Conservation (phyloP, 2,888 invertebrate genomes). For the Ophion obscuratus region DNA sequence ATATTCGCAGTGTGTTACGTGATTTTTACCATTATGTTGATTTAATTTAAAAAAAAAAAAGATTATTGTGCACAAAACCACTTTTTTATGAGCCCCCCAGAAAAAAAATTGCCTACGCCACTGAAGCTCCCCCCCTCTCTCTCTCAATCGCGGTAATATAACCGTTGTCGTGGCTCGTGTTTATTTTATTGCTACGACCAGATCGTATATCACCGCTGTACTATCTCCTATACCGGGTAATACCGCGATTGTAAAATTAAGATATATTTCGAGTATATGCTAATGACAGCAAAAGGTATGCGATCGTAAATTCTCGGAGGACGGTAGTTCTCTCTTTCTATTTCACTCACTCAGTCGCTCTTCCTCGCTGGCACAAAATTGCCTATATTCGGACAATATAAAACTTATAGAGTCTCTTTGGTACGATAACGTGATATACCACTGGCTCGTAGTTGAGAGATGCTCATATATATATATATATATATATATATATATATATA, state of each 20-base stretch:
- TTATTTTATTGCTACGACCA: conserved; percentile 65
- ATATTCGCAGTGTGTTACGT: too few relatives aligned
- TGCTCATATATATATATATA: not conserved
- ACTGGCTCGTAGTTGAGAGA: conserved; percentile 16
- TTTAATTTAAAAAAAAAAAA: too few relatives aligned
- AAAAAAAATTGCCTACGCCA: not conserved
- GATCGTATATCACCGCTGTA: conserved; percentile 66
- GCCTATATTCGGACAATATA: conserved; percentile 58
- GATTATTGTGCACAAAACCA: too few relatives aligned
- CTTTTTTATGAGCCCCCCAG: too few relatives aligned
- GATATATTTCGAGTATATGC: conserved; percentile 71
- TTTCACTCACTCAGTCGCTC: conserved; percentile 22
- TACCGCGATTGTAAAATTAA: conserved; percentile 69
- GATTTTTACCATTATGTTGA: too few relatives aligned
- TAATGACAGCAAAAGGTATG: conserved; percentile 68
- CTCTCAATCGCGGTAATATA: conserved; percentile 55
- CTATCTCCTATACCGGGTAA: conserved; percentile 53
- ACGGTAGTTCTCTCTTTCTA: conserved; percentile 32
- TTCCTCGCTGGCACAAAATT: conserved; percentile 8
- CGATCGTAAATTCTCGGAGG: conserved; percentile 64
- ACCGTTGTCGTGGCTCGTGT: conserved; percentile 54
- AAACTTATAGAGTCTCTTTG: conserved; percentile 61
- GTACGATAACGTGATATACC: conserved; percentile 37
- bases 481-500: too few relatives aligned
- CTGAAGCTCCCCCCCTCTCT: not conserved